Base-by-base conservation (phyloP, 2,797 vertebrate species). In the Argya squamiceps region DNA sequence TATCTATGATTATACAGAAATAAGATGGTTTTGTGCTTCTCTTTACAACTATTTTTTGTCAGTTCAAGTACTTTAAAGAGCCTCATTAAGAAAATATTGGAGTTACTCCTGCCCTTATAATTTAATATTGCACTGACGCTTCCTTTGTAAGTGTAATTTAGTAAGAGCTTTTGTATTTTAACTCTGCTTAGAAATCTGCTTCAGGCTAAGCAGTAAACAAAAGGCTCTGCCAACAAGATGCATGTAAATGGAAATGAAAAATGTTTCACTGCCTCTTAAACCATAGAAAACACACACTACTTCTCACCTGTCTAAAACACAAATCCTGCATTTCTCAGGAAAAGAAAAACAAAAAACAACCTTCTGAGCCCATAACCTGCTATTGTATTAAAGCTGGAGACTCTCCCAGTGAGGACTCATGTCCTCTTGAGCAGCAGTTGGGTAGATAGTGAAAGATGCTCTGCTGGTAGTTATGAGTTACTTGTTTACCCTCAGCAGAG, bases 81-180 rank as follows among this genome's bases (percentile, higher is more conserved):
- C n/a, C 34, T 85, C 41, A 46, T 96, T 94, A 87, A 80, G 58
- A 63, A 75, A 56, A 82, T 87, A 46, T 15, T 82, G 6, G 53
- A 65, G 13, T 78, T 75, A 78, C 15, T 84, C 36, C 46, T 84
- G 22, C 23, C 43, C 59, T 56, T 92, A 53, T 93, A 80, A 89
- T 68, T 88, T 84, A 74, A 76, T 58, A 68, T 27, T 81, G 10
- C 18, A 52, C 12, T 84, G 81, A 67, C 34, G 46, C 14, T 84
- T 86, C 46, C 43, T 86, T 81, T 50, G 27, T 88, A 83, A 91
- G 47, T 73, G 56, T 52, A 56, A 8, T 80, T 95, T 84, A 70
- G 10, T 53, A 70, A 78, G 20, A 47, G 17, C 15, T 91, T 83
- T 89, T 91, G 14, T 37, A 46, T 78, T 88, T 89, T 71, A 88